These are phyloP conservation scores for Neotoxoptera formosana DNA, from an alignment of 1,140 invertebrate genomes.

Conservation along the genomic window DNA sequence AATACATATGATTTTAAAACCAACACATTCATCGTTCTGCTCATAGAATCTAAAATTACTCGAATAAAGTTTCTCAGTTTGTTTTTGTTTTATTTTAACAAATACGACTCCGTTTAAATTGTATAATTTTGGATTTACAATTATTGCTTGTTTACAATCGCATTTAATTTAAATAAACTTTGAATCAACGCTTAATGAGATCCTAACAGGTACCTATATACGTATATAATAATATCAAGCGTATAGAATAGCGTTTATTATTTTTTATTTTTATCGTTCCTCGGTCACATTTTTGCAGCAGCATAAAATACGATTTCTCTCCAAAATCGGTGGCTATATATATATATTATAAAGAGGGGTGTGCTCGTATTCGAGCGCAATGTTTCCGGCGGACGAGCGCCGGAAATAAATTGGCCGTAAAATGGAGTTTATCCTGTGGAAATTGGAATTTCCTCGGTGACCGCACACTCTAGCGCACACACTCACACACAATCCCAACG, in stretches of 20 bases:
- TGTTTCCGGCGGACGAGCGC: constrained; percentile 28
- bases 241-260: not conserved
- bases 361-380: not conserved
- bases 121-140: not conserved
- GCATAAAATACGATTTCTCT: not conserved
- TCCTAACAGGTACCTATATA: not conserved
- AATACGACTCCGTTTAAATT: not conserved
- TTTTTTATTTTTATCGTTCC: not conserved
- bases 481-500: not conserved
- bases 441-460: constrained; percentile 50
- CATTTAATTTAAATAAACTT: not conserved
- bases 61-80: not conserved
- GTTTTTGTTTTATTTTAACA: not conserved
- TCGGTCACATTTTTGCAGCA: too few relatives aligned
- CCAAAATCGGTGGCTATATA: not conserved
- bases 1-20: not conserved
- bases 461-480: constrained; percentile 34
- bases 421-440: constrained; percentile 50
- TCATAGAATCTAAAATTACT: not conserved
- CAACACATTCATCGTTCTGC: not conserved
- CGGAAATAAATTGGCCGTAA: constrained; percentile 51
- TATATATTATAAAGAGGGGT: constrained; percentile 14
- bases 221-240: not conserved
- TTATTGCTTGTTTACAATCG: not conserved
- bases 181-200: not conserved